Base-by-base conservation (phyloP, 1,140 invertebrate species). In the Drosophila insularis region DNA sequence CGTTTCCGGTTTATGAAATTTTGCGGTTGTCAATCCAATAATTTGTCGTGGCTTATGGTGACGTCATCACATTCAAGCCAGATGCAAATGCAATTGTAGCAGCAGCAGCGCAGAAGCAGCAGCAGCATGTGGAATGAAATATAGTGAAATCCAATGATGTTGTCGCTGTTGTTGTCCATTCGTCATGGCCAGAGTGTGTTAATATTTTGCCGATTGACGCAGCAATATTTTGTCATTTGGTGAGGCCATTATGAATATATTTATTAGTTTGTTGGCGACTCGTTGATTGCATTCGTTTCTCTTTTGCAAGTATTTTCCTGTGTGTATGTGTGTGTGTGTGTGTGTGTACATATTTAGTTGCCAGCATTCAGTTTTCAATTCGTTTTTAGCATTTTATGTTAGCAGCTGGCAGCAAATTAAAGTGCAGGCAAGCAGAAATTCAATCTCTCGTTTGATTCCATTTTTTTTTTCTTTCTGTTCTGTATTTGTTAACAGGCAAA, bases 151-250 rank as follows among this genome's bases (percentile, higher is more conserved):
- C 14, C 14, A 46, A 50, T 73, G 66, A 31, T 59, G 21, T 61
- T 39, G 27, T 35, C 21, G 3, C 21, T 67, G 21, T 7, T 55
- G 43, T 66, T 71, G 68, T 55, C 43, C 43, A 50, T 58, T 35
- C 31, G 14, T 46, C 59, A 23, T 32, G 58, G 58, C 54, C n/a
- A 59, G 62, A 73, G 65, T 55, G 72, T 82, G 84, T 87, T 89
- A 89, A 87, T 89, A 84, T 87, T 87, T 89, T 78, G 84, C 60
- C 84, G 84, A 87, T 87, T 87, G 72, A 39, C 76, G 70, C 68
- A 80, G 84, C 84, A 89, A 87, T 87, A 89, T 89, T 87, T 87
- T 87, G 84, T 89, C 84, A 89, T 87, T 87, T 84, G 76, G 76
- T 50, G 55, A 72, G 74, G 68, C 80, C 84, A 87, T 87, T 89